These are phyloP conservation scores for Orthosia cruda DNA, from an alignment of 2,888 invertebrate genomes.

Conservation along the genomic window DNA sequence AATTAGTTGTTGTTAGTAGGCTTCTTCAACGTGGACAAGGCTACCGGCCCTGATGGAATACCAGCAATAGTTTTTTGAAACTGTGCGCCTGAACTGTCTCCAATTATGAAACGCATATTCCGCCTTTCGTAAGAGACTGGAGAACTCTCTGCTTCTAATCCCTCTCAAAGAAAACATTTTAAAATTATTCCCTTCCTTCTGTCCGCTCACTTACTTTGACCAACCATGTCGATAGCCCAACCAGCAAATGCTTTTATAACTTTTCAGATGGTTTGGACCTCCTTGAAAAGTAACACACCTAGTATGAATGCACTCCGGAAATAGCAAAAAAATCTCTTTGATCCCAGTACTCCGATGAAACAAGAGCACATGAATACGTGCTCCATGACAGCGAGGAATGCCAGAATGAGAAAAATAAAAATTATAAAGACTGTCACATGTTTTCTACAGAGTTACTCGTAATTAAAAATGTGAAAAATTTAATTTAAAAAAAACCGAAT, in stretches of 20 bases:
- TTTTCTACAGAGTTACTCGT: background rate
- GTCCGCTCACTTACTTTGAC: slow-evolving; percentile 74
- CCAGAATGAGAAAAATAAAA: slow-evolving; percentile 65
- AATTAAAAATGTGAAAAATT: too few species aligned
- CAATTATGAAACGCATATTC: too few species aligned
- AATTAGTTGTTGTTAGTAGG: too few species aligned
- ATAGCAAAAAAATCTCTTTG: slow-evolving; percentile 70
- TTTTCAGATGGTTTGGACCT: slow-evolving; percentile 78
- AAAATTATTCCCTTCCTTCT: too few species aligned
- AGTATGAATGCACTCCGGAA: slow-evolving; percentile 76
- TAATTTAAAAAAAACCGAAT: too few species aligned
- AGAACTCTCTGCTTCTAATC: too few species aligned
- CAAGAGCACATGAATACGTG: slow-evolving; percentile 76
- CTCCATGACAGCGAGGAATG: slow-evolving; percentile 77
- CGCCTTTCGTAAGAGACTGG: too few species aligned
- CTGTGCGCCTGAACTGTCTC: too few species aligned
- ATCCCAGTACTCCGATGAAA: slow-evolving; percentile 78
- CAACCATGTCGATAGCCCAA: slow-evolving; percentile 77
- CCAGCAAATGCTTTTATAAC: slow-evolving; percentile 81
- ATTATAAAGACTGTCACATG: background rate
- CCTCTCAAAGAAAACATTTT: too few species aligned
- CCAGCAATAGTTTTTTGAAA: too few species aligned
- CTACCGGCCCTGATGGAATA: too few species aligned
- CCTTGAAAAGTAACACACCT: slow-evolving; percentile 69
- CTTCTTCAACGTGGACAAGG: too few species aligned